Percentiles rank a stretch among this genome's conserved stretches.
phyloP scores from a whole-genome alignment of 1,140 invertebrate species.

The Camponotus vicinus region DNA sequence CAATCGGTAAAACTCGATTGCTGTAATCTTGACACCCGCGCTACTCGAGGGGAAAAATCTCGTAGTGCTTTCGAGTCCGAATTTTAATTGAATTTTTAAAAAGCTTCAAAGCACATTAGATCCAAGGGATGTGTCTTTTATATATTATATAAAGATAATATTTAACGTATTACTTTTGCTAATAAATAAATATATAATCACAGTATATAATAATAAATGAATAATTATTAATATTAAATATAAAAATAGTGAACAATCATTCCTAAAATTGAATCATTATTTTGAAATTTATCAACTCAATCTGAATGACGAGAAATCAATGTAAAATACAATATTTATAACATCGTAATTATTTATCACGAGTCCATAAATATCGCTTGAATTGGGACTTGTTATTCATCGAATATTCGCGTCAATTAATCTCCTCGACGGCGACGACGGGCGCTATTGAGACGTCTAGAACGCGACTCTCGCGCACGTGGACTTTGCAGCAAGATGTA shows the following conservation, averaged over 20 bases:
- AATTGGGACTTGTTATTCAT: too few relatives aligned
- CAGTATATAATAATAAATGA: background rate
- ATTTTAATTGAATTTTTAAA: background rate
- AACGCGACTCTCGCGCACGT: conserved; percentile 29
- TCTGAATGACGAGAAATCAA: background rate
- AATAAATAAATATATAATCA: background rate
- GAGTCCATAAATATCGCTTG: background rate
- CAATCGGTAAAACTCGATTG: conserved; percentile 6
- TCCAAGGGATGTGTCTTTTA: background rate
- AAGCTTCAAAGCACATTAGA: background rate
- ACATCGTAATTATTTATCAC: background rate
- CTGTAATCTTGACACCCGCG: background rate
- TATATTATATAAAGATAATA: background rate
- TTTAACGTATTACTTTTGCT: too few relatives aligned
- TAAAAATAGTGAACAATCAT: too few relatives aligned
- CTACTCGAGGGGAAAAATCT: conserved; percentile 24
- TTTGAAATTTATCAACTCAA: background rate
- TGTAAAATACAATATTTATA: background rate
- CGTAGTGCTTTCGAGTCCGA: conserved; percentile 12
- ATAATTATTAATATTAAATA: too few relatives aligned
- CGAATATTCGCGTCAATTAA: conserved; percentile 13
- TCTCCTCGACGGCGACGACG: conserved; percentile 25
- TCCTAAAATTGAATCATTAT: background rate
- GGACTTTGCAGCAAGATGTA: conserved; percentile 29
- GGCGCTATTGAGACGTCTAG: background rate